These are phyloP conservation scores for Diadophis punctatus DNA, from an alignment of 2,113 vertebrate genomes.

Conservation along the genomic window DNA sequence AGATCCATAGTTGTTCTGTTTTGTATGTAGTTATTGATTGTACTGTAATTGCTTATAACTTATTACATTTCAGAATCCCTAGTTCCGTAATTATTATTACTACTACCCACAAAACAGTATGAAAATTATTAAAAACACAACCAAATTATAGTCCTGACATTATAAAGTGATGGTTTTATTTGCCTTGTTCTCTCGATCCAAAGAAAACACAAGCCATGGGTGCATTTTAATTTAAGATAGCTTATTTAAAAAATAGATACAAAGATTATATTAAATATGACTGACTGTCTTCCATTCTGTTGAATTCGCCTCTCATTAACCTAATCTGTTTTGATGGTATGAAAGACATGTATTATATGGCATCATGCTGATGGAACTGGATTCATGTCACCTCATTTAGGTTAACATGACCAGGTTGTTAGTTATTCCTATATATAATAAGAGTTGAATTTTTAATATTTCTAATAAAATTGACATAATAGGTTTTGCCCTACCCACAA, in stretches of 20 bases:
- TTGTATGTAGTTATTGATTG: background rate
- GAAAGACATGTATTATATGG: background rate
- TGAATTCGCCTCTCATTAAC: background rate
- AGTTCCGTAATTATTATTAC: background rate
- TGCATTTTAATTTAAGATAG: background rate
- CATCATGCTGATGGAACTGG: background rate
- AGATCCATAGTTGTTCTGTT: background rate
- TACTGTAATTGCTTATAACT: background rate
- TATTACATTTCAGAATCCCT: background rate
- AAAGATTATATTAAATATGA: background rate
- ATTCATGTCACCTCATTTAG: background rate
- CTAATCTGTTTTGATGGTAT: background rate
- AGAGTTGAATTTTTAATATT: background rate
- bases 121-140: background rate
- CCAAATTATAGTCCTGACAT: background rate
- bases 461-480: background rate
- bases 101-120: background rate
- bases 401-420: background rate
- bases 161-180: slow-evolving; percentile 44
- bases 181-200: slow-evolving; percentile 47
- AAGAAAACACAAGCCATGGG: slow-evolving; percentile 22
- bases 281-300: background rate
- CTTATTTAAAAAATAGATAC: background rate
- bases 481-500: background rate
- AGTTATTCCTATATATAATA: background rate